These are phyloP conservation scores for Dermatemys mawii DNA, from an alignment of 2,113 vertebrate species.

Conservation along the genomic window DNA sequence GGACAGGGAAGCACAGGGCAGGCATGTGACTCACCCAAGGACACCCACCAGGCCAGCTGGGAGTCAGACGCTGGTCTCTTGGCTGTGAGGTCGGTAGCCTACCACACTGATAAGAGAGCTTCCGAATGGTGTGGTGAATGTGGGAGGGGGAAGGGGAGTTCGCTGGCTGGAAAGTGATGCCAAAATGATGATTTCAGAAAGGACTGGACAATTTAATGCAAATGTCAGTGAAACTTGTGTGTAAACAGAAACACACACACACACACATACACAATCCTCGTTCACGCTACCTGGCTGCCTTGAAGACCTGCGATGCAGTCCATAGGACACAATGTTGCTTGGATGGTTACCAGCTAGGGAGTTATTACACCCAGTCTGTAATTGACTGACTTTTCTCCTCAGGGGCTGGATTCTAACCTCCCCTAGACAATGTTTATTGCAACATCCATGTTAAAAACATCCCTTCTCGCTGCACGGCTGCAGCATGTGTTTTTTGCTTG, in stretches of 20 bases:
- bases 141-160: not conserved
- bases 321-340: rapidly evolving
- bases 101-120: not conserved
- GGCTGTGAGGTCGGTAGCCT: not conserved
- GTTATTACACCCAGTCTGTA: not conserved
- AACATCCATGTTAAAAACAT: rapidly evolving
- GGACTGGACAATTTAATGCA: not conserved
- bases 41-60: not conserved
- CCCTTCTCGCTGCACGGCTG: not conserved
- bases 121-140: not conserved
- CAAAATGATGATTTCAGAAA: not conserved
- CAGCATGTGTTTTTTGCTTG: not conserved
- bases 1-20: not conserved
- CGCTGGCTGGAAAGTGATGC: not conserved
- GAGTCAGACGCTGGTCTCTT: not conserved
- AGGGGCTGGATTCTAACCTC: not conserved
- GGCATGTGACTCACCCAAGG: not conserved
- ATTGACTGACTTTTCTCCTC: not conserved
- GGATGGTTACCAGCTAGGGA: not conserved
- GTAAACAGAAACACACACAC: too few species aligned
- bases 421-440: not conserved
- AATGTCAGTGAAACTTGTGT: not conserved
- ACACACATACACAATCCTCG: not conserved
- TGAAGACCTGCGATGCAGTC: rapidly evolving
- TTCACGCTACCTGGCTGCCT: not conserved